These are phyloP conservation scores for Rhinopomastus cyanomelas DNA, from an alignment of 2,113 vertebrate genomes.

Conservation along the genomic window DNA sequence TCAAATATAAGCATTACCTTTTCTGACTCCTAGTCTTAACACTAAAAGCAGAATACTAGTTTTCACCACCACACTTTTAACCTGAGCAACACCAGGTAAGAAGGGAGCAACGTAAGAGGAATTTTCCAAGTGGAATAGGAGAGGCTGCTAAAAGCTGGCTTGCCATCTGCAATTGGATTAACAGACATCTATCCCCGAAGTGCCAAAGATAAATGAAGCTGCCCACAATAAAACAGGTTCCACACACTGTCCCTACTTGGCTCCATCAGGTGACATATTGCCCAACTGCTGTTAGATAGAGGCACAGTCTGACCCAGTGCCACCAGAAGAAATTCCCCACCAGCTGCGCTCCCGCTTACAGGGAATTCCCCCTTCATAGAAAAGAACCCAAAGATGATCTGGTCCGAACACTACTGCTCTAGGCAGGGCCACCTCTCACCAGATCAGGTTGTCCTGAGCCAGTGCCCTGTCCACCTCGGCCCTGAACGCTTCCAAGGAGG, in stretches of 20 bases:
- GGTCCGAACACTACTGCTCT: too few species aligned
- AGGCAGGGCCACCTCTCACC: too few species aligned
- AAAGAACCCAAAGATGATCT: too few species aligned
- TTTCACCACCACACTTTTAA: not conserved
- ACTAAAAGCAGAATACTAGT: not conserved
- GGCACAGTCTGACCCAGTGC: accelerated
- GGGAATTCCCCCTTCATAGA: too few species aligned
- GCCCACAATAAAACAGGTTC: not conserved
- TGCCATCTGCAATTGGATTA: not conserved
- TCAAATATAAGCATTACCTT: not conserved
- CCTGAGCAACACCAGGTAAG: not conserved
- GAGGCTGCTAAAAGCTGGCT: not conserved
- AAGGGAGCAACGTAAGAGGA: not conserved
- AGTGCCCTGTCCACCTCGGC: too few species aligned
- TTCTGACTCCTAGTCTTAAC: not conserved
- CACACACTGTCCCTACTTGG: accelerated
- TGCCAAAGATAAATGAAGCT: not conserved
- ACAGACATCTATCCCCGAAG: not conserved
- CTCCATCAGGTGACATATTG: accelerated
- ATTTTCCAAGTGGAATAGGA: not conserved
- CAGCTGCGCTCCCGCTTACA: not conserved
- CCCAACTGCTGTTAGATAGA: accelerated
- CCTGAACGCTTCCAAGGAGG: too few species aligned
- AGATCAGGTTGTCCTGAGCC: too few species aligned
- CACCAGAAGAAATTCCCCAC: accelerated